Base-by-base conservation (phyloP, 2,113 vertebrate species). In the Corydoras maculifer region DNA sequence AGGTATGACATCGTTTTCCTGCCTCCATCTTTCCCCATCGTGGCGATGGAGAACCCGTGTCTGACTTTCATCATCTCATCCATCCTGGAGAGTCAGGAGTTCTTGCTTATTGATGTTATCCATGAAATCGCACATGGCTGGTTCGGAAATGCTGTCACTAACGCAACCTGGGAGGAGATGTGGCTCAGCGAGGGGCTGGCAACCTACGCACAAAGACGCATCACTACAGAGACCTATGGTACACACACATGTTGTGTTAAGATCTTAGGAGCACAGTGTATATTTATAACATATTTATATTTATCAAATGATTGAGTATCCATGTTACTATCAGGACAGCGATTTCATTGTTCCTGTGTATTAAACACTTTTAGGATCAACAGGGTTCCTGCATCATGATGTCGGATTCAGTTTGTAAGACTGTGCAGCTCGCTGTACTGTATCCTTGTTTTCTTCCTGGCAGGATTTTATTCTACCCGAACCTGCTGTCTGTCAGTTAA, bases 41-140 rank as follows among this genome's bases (percentile, higher is more conserved):
- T 99, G 66, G 96, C 96, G 80, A 98, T 99, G 96, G 96, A 99
- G 89, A 99, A 99, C 81, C 96, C 96, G 4, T 97, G 96, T 82
- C 90, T 99, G 81, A 99, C 95, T 61, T 99, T 99, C 86, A 95
- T 99, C 79, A 97, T 97, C 81, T 96, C 94, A 65, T 98, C 95
- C 85, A 98, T 99, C 82, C 82, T 99, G 89, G 96, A 99, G 82
- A 98, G 95, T 9, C 92, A 94, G 12, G 95, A 99, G 82, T 98
- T 99, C 82, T 88, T 99, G 71, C 89, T 96, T 49, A 95, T 99
- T 2, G 95, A 98, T 0, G 91, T 98, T 76, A 92, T 98, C 76
- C 96, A 99, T 0, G 96, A 99, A 80, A 94, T 99, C 32, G 93
- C 94, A 0, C 95, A 98, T 82, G 94, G 94, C 88, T 99, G 96